A percentile compares a stretch with the other conserved stretches of the same genome.
Conservation (phyloP, 1,140 invertebrate species). For the Ladona fulva region DNA sequence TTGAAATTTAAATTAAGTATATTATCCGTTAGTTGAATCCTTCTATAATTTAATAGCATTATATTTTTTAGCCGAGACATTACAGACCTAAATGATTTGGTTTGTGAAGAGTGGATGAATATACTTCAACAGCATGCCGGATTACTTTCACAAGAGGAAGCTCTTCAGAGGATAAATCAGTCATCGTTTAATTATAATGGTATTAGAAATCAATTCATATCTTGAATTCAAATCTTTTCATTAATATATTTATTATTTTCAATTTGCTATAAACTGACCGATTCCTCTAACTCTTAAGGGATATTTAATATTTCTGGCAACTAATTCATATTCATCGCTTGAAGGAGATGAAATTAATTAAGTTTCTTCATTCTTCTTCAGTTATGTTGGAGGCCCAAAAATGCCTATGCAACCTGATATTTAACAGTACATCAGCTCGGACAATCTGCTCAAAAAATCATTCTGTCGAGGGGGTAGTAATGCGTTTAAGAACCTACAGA, state of each 20-base stretch:
- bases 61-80: slow-evolving; percentile 28
- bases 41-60: neutral
- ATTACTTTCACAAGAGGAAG: slow-evolving; percentile 29
- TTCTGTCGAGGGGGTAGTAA: slow-evolving; percentile 62
- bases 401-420: slow-evolving; percentile 81
- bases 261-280: too few species aligned
- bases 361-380: slow-evolving; percentile 38
- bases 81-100: slow-evolving; percentile 25
- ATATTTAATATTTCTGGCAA: too few species aligned
- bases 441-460: slow-evolving; percentile 58
- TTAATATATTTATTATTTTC: too few species aligned
- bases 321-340: too few species aligned
- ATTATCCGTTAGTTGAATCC: too few species aligned
- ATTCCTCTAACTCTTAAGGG: too few species aligned
- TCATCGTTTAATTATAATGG: slow-evolving; percentile 13
- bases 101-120: slow-evolving; percentile 26
- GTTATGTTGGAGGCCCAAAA: slow-evolving; percentile 72
- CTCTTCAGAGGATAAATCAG: slow-evolving; percentile 22
- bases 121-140: slow-evolving; percentile 30
- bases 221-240: too few species aligned
- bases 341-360: too few species aligned
- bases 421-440: slow-evolving; percentile 63
- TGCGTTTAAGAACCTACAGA: slow-evolving; percentile 59
- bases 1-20: too few species aligned
- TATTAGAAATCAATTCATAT: neutral